Evolutionary conservation across 2,888 invertebrate species (phyloP).

Genomic region (Leucophenga maculata): DNA sequence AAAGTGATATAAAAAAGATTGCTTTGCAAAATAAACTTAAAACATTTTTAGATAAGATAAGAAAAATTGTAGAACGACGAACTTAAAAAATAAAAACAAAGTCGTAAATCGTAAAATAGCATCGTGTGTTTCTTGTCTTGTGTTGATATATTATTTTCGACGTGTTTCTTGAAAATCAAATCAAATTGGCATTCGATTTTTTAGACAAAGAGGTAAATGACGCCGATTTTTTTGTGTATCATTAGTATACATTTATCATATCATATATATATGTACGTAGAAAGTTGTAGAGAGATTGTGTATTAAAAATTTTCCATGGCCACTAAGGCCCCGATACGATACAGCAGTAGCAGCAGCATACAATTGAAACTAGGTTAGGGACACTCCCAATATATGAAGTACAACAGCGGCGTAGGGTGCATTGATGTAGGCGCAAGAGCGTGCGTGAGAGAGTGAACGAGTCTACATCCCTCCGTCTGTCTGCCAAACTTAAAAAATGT

Average conservation of each 20-base stretch:
- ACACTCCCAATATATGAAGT: conserved; percentile 46
- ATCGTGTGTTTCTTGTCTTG: conserved; percentile 16
- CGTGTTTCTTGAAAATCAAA: background rate
- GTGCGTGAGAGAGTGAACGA: background rate
- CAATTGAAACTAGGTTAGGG: conserved; percentile 54
- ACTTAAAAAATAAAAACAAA: conserved; percentile 19
- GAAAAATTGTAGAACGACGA: conserved; percentile 27
- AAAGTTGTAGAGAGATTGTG: too few relatives aligned
- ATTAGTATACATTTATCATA: too few relatives aligned
- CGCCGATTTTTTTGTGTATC: conserved; percentile 7
- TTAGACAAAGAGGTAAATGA: background rate
- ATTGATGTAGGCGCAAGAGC: background rate
- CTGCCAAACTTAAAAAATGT: conserved; percentile 11
- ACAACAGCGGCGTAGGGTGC: background rate
- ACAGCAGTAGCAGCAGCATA: too few relatives aligned
- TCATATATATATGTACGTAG: too few relatives aligned
- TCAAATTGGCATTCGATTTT: background rate
- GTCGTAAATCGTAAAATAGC: conserved; percentile 1
- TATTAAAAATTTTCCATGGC: conserved; percentile 1
- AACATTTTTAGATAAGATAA: conserved; percentile 27
- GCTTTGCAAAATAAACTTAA: conserved; percentile 52
- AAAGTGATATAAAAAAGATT: background rate
- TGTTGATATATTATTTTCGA: background rate
- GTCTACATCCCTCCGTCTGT: background rate
- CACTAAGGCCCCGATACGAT: too few relatives aligned